Evolutionary conservation across 2,888 invertebrate species (phyloP).

Genomic region (Eristalis intricaria): DNA sequence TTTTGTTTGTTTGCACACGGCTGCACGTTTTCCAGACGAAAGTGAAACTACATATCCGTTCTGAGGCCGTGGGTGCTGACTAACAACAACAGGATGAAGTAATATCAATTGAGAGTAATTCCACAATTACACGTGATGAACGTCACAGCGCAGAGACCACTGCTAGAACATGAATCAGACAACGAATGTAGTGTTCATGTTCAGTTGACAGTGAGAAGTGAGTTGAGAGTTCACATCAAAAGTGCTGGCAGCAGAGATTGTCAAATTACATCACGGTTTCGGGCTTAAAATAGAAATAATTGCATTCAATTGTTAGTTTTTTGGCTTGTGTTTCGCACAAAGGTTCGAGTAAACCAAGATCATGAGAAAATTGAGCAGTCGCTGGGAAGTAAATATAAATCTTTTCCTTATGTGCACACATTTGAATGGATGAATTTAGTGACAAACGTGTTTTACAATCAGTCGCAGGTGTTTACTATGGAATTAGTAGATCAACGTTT

Average conservation of each 20-base stretch:
- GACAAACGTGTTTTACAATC: background rate
- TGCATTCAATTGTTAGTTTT: background rate
- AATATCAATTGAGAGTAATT: constrained; percentile 29
- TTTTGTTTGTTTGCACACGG: background rate
- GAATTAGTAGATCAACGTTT: background rate
- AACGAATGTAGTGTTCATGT: background rate
- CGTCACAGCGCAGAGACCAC: background rate
- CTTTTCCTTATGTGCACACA: background rate
- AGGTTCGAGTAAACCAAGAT: background rate
- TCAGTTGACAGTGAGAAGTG: background rate
- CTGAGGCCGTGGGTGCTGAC: background rate
- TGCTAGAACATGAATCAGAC: background rate
- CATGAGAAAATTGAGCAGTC: background rate
- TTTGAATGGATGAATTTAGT: background rate
- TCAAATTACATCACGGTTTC: background rate
- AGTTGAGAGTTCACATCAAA: background rate
- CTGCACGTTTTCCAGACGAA: constrained; percentile 12
- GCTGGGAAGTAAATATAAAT: background rate
- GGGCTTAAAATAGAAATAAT: background rate
- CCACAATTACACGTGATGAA: constrained; percentile 15
- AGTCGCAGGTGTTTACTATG: background rate
- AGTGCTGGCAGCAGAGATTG: background rate
- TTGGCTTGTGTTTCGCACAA: background rate
- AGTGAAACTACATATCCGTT: constrained; percentile 5
- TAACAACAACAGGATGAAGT: constrained; percentile 2